phyloP scores from a whole-genome alignment of 2,888 invertebrate genomes.

The Polydrusus pterygomalis region DNA sequence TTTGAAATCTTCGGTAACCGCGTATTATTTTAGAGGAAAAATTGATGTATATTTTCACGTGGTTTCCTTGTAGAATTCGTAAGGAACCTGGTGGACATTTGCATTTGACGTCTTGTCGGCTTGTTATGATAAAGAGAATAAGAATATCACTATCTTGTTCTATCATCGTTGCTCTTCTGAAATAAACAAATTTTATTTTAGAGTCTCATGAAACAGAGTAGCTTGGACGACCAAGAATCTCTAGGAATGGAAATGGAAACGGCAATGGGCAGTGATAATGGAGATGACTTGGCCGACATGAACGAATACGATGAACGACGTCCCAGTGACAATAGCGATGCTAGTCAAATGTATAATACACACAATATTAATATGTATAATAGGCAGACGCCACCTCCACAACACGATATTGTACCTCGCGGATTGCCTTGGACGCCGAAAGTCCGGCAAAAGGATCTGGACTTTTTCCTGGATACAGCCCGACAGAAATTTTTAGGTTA shows the following conservation, averaged over 20 bases:
- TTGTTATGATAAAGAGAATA: too few species aligned
- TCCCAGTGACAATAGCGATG: constrained; percentile 71
- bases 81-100: too few species aligned
- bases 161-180: too few species aligned
- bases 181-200: constrained; percentile 66
- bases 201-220: constrained; percentile 93
- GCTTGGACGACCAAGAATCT: constrained; percentile 87
- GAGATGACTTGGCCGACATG: constrained; percentile 71
- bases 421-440: constrained; percentile 97
- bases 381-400: constrained; percentile 63
- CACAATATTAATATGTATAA: constrained; percentile 61
- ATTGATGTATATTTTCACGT: too few species aligned
- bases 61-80: too few species aligned
- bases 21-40: too few species aligned
- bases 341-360: constrained; percentile 65
- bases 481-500: constrained; percentile 97
- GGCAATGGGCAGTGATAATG: constrained; percentile 72
- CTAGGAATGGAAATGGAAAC: constrained; percentile 83
- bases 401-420: constrained; percentile 59
- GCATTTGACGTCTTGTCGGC: too few species aligned
- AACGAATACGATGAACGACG: constrained; percentile 74
- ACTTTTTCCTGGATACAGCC: constrained; percentile 92
- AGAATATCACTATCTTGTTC: too few species aligned
- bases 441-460: constrained; percentile 94
- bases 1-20: too few species aligned